These are phyloP conservation scores for Drosophila subobscura DNA, from an alignment of 1,140 invertebrate species.

Conservation along the genomic window DNA sequence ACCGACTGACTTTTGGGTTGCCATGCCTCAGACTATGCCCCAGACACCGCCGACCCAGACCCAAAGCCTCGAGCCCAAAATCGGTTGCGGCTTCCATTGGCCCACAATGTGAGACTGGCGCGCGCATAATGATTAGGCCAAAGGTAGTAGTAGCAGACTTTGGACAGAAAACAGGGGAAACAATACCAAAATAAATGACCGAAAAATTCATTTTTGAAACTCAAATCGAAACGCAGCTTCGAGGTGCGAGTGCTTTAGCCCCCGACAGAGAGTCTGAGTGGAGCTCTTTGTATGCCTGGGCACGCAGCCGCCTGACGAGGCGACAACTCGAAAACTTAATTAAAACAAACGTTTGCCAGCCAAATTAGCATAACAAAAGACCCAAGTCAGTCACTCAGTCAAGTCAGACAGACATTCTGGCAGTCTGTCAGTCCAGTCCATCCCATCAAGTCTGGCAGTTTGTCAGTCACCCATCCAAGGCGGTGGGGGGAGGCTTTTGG, in stretches of 20 bases:
- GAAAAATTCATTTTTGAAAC: constrained; percentile 59
- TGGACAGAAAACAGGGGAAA: constrained; percentile 9
- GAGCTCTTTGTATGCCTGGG: constrained; percentile 58
- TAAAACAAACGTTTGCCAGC: constrained; percentile 78
- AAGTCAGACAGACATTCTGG: constrained; percentile 41
- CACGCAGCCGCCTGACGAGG: constrained; percentile 22
- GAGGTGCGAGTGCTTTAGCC: constrained; percentile 28
- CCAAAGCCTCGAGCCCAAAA: no score
- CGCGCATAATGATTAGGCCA: constrained; percentile 58
- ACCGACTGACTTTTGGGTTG: constrained; percentile 28
- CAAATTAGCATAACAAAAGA: constrained; percentile 77
- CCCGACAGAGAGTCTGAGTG: constrained; percentile 36
- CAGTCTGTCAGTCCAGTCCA: constrained; percentile 22
- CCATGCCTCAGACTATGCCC: constrained; percentile 2
- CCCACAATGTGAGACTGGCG: constrained; percentile 46
- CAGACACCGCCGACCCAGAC: no score
- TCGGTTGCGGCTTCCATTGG: constrained; percentile 11
- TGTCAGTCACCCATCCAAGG: neutral
- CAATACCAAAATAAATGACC: constrained; percentile 41
- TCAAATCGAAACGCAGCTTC: constrained; percentile 56
- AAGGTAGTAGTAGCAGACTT: constrained; percentile 14
- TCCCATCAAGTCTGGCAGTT: constrained; percentile 34
- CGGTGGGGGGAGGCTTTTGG: no score
- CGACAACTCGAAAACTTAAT: constrained; percentile 68
- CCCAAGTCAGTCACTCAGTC: constrained; percentile 49